These are phyloP conservation scores for Caradrina kadenii DNA, from an alignment of 2,888 invertebrate genomes.

Conservation along the genomic window DNA sequence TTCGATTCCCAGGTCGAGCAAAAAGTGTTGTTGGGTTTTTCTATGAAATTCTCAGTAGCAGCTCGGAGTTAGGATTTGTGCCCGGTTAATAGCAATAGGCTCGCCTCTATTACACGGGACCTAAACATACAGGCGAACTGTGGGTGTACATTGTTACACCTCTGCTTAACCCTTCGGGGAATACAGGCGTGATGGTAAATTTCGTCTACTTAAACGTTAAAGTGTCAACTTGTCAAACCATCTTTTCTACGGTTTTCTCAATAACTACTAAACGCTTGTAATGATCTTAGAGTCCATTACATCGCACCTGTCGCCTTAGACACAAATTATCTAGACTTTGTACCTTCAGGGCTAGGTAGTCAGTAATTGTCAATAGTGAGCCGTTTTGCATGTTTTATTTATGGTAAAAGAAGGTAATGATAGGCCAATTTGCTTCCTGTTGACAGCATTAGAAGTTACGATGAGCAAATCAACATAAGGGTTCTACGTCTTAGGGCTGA, in stretches of 20 bases:
- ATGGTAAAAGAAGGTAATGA: constrained; percentile 22
- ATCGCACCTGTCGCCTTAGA: constrained; percentile 25
- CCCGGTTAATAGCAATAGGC: no score
- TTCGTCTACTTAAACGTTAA: neutral
- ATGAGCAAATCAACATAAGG: neutral
- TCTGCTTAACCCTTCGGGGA: no score
- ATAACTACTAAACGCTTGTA: constrained; percentile 12
- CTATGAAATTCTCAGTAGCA: no score
- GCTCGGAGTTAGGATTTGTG: no score
- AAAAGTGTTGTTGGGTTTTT: no score
- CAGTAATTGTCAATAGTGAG: constrained; percentile 20
- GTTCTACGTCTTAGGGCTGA: neutral
- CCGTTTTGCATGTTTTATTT: constrained; percentile 22
- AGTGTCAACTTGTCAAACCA: neutral
- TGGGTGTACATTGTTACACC: no score
- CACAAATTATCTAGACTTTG: constrained; percentile 23
- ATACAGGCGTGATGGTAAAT: no score
- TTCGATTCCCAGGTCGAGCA: no score
- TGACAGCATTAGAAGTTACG: neutral
- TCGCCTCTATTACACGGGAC: no score
- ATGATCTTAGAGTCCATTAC: constrained; percentile 4
- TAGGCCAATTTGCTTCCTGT: neutral
- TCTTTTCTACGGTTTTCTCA: constrained; percentile 1
- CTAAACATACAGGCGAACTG: no score
- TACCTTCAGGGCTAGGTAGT: constrained; percentile 9